Percentiles rank a stretch among this genome's conserved stretches.
phyloP scores from a whole-genome alignment of 2,888 invertebrate genomes.

The Empis stercorea region DNA sequence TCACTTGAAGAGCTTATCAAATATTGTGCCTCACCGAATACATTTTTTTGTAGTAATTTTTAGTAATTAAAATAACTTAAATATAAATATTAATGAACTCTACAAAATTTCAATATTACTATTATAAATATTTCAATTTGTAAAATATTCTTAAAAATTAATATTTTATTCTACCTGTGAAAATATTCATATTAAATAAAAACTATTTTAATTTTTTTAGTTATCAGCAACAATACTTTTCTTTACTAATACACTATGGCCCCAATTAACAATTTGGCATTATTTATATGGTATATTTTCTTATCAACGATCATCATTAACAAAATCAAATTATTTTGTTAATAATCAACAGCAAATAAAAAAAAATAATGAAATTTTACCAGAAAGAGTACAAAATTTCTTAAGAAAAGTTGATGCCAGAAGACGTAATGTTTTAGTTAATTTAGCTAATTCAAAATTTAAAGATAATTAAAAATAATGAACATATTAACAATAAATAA shows the following conservation, averaged over 20 bases:
- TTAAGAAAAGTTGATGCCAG: constrained; percentile 5
- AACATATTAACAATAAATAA: too few relatives aligned
- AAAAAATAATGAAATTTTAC: constrained; percentile 1
- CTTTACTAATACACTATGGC: constrained; percentile 89
- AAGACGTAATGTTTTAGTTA: constrained; percentile 8
- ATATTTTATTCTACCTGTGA: too few relatives aligned
- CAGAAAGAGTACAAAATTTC: constrained; percentile 10
- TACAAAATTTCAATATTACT: too few relatives aligned
- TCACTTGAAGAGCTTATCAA: too few relatives aligned
- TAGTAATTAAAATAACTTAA: too few relatives aligned
- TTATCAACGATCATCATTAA: constrained; percentile 50
- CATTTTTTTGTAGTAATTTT: too few relatives aligned
- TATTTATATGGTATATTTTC: constrained; percentile 72
- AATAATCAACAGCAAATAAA: not conserved
- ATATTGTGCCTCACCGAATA: too few relatives aligned
- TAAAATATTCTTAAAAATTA: too few relatives aligned
- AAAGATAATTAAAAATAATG: constrained; percentile 3
- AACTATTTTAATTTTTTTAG: constrained; percentile 40
- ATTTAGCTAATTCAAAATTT: constrained; percentile 8
- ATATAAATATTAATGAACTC: too few relatives aligned
- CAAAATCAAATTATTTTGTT: not conserved
- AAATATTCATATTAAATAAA: too few relatives aligned
- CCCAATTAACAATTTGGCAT: constrained; percentile 90
- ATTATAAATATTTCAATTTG: too few relatives aligned
- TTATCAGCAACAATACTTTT: constrained; percentile 65